Conservation (phyloP, 2,113 vertebrate species). For the Austrofundulus limnaeus region DNA sequence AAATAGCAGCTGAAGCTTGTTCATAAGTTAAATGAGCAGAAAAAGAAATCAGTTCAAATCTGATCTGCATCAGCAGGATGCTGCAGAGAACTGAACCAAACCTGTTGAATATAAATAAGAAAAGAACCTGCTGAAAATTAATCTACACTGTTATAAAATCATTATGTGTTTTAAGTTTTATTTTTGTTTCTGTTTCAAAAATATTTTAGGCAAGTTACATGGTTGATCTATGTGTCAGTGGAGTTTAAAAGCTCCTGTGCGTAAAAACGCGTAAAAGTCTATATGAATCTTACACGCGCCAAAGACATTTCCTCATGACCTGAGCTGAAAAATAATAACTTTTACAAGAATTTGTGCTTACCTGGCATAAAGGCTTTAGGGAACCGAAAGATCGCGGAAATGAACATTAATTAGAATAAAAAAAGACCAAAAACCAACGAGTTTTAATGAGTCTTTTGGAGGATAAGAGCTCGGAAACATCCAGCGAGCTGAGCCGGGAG, state of each 20-base stretch:
- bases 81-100: constrained; percentile 21
- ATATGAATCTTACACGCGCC: background rate
- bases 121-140: constrained; percentile 1
- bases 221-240: background rate
- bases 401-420: constrained; percentile 48
- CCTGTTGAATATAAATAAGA: constrained; percentile 60
- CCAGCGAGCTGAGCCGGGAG: constrained; percentile 24
- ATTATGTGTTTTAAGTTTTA: background rate
- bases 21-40: background rate
- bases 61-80: constrained; percentile 9
- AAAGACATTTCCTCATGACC: background rate
- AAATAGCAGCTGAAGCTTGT: background rate
- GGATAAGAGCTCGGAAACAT: constrained; percentile 33
- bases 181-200: background rate
- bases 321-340: background rate
- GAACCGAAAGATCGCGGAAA: background rate
- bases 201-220: background rate
- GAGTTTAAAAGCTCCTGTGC: background rate
- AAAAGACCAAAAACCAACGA: background rate
- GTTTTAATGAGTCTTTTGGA: constrained; percentile 24
- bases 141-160: background rate
- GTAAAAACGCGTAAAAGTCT: background rate
- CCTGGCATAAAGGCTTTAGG: background rate
- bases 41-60: background rate
- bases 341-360: background rate